These are phyloP conservation scores for Tachysurus fulvidraco DNA, from an alignment of 2,113 vertebrate species.

Conservation along the genomic window DNA sequence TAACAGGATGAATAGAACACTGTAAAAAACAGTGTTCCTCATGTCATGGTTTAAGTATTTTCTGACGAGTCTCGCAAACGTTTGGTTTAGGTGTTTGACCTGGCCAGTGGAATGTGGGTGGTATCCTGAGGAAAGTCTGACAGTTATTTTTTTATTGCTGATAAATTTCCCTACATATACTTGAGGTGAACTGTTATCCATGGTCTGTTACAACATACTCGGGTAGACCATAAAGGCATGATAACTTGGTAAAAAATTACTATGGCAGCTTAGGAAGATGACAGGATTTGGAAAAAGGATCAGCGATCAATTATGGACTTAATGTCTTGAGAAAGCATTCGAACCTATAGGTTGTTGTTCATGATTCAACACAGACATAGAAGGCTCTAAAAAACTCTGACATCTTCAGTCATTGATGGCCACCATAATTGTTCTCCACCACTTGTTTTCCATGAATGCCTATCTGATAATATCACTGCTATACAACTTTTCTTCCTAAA, in stretches of 20 bases:
- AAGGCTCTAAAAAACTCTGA: background rate
- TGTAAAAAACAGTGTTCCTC: background rate
- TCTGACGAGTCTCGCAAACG: background rate
- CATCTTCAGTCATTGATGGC: background rate
- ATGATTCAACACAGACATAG: background rate
- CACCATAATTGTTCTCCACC: background rate
- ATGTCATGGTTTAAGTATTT: background rate
- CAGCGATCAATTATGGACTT: background rate
- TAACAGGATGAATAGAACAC: no score
- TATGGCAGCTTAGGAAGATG: background rate
- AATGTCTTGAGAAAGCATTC: no score
- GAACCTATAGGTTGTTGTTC: background rate
- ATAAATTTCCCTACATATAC: background rate
- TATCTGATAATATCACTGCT: background rate
- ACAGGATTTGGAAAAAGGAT: background rate
- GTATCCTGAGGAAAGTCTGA: background rate
- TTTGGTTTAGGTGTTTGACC: background rate
- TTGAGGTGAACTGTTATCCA: background rate
- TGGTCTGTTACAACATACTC: no score
- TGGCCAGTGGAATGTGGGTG: background rate
- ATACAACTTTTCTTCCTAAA: background rate
- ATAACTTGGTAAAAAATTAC: no score
- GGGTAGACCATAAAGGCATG: no score
- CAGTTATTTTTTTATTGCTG: background rate
- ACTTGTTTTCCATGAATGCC: background rate